Evolutionary conservation across 2,888 invertebrate genomes (phyloP), one percentile per base, ranked within the genome.

Genomic region (Epiblema foenella): DNA sequence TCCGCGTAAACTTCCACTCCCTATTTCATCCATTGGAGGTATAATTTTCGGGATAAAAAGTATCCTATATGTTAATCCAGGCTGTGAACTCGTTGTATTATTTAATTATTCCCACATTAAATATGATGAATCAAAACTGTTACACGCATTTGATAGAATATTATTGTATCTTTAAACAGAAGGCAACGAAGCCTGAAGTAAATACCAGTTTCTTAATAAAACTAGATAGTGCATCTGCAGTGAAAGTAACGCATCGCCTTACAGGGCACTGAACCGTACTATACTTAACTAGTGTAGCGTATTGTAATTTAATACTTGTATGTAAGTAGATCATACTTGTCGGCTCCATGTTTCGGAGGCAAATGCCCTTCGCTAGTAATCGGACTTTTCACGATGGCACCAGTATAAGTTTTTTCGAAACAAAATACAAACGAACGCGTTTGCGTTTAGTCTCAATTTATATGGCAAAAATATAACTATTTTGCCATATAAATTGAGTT

Each of bases 181-280:
- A 56, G 56, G 57, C 49, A 66, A 58, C 46, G 11, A 18, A 15
- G 12, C 59, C 24, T n/a, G 54, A 54, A n/a, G 56, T 60, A 68
- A 68, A 60, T 17, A 42, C 49, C 59, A 33, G 58, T 37, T 17
- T n/a, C n/a, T 37, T 69, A 66, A 66, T 62, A 66, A 54, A 62
- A 66, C 60, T 33, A 7, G 68, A 62, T 63, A 69, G 73, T 74
- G 69, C 67, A 74, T 66, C 64, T 57, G 58, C 68, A 52, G 73
- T 71, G 74, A 75, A 73, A 75, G 73, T 75, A 73, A 71, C 58
- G 70, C 70, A 68, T 70, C 59, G 69, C 62, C 69, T 72, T 67
- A 65, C 67, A 67, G 74, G 71, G 64, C 74, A 64, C 62, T 75
- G 73, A 73, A 71, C 74, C 68, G 72, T 69, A 46, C 57, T 70